phyloP scores from a whole-genome alignment of 1,140 invertebrate genomes.

The Penaeus vannamei region DNA sequence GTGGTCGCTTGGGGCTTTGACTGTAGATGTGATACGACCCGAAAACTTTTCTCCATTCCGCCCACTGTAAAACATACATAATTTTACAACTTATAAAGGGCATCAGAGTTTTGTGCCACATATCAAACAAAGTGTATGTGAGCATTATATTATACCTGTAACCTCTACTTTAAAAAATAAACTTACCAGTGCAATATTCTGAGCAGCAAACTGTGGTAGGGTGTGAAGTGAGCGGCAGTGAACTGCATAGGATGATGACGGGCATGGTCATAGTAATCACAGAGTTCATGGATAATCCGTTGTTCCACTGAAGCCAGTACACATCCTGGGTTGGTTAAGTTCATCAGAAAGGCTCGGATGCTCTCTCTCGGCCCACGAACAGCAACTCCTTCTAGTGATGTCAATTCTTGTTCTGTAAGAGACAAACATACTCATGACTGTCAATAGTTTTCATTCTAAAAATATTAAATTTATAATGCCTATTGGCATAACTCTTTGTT shows the following conservation, averaged over 20 bases:
- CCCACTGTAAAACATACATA: conserved; percentile 28
- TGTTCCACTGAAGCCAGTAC: conserved; percentile 46
- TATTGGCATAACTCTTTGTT: no score
- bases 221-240: conserved; percentile 48
- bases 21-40: conserved; percentile 38
- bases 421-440: background rate
- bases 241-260: conserved; percentile 48
- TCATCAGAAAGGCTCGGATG: conserved; percentile 53
- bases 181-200: conserved; percentile 56
- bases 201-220: conserved; percentile 48
- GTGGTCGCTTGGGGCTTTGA: conserved; percentile 51
- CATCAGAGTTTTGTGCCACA: background rate
- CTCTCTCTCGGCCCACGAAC: conserved; percentile 41
- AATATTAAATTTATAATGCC: no score
- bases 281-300: conserved; percentile 50
- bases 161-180: background rate
- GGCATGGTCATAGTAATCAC: conserved; percentile 58
- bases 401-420: conserved; percentile 47
- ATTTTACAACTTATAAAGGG: background rate
- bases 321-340: conserved; percentile 39
- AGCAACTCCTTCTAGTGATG: conserved; percentile 44
- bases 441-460: no score
- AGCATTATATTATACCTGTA: background rate
- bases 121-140: background rate
- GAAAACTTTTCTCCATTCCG: conserved; percentile 48